Percentiles rank a stretch among this genome's conserved stretches.
phyloP scores from a whole-genome alignment of 2,888 invertebrate species.

The Atherix ibis region DNA sequence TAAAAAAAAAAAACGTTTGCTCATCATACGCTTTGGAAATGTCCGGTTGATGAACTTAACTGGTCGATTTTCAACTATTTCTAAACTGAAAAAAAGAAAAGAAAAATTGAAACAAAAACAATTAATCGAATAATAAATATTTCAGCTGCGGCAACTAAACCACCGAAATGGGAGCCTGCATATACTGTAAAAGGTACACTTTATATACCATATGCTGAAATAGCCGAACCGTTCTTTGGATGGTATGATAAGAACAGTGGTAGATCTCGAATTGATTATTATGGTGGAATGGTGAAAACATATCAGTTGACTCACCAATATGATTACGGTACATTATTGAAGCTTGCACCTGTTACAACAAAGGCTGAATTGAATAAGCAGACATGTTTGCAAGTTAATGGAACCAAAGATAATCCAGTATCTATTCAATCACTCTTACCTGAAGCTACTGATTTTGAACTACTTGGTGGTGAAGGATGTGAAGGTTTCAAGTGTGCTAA shows the following conservation, averaged over 20 bases:
- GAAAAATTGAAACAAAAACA: too few relatives aligned
- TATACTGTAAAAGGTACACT: slow-evolving; percentile 66
- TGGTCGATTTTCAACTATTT: too few relatives aligned
- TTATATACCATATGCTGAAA: slow-evolving; percentile 84
- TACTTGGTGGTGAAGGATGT: slow-evolving; percentile 49
- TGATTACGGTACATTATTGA: slow-evolving; percentile 54
- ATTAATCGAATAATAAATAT: too few relatives aligned
- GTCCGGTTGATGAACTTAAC: too few relatives aligned
- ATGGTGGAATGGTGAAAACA: slow-evolving; percentile 88
- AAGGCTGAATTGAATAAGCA: slow-evolving; percentile 50
- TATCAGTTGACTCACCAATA: slow-evolving; percentile 54
- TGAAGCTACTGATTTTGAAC: slow-evolving; percentile 57
- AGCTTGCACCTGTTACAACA: slow-evolving; percentile 75
- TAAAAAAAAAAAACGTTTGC: too few relatives aligned
- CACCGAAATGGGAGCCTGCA: slow-evolving; percentile 51
- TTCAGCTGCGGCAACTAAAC: slow-evolving; percentile 24
- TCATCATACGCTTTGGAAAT: too few relatives aligned
- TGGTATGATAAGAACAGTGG: slow-evolving; percentile 65
- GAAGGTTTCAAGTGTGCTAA: slow-evolving; percentile 57
- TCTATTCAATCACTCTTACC: slow-evolving; percentile 66
- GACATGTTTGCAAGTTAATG: slow-evolving; percentile 75
- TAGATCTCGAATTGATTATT: slow-evolving; percentile 84
- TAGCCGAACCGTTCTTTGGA: slow-evolving; percentile 78
- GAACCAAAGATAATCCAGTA: slow-evolving; percentile 43
- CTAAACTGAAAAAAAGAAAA: too few relatives aligned